A percentile compares a stretch with the other conserved stretches of the same genome.
Conservation (phyloP, 2,113 vertebrate species). For the Aplodontia rufa region DNA sequence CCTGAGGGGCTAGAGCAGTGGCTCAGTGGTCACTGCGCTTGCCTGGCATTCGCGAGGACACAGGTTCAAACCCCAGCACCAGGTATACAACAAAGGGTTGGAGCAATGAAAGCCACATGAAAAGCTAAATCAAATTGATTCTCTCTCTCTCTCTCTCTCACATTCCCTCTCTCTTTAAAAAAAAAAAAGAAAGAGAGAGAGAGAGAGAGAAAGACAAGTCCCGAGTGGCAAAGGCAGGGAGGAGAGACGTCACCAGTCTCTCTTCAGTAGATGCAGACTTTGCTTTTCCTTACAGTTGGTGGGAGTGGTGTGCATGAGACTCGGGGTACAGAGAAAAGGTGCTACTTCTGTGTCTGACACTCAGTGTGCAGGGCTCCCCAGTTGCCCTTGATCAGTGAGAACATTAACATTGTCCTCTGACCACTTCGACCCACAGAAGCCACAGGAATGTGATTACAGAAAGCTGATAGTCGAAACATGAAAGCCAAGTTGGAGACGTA, state of each 20-base stretch:
- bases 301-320: neutral
- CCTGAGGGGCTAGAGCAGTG: too few relatives aligned
- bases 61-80: too few relatives aligned
- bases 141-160: too few relatives aligned
- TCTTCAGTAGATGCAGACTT: neutral
- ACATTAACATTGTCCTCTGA: slow-evolving; percentile 79
- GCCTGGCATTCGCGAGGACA: too few relatives aligned
- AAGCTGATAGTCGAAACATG: slow-evolving; percentile 62
- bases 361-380: slow-evolving; percentile 71
- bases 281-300: neutral
- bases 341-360: slow-evolving; percentile 17
- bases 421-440: slow-evolving; percentile 74
- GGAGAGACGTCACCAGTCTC: slow-evolving; percentile 41
- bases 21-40: too few relatives aligned
- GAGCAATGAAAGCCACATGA: too few relatives aligned
- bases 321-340: neutral
- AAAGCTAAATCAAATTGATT: too few relatives aligned
- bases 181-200: too few relatives aligned
- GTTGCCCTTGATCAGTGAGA: slow-evolving; percentile 71
- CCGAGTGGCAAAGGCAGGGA: slow-evolving; percentile 32
- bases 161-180: too few relatives aligned
- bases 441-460: slow-evolving; percentile 70
- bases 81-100: too few relatives aligned
- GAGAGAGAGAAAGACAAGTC: too few relatives aligned
- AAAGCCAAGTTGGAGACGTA: slow-evolving; percentile 26